Conservation (phyloP, 1,140 invertebrate genomes). For the Holcopasites calliopsidis region DNA sequence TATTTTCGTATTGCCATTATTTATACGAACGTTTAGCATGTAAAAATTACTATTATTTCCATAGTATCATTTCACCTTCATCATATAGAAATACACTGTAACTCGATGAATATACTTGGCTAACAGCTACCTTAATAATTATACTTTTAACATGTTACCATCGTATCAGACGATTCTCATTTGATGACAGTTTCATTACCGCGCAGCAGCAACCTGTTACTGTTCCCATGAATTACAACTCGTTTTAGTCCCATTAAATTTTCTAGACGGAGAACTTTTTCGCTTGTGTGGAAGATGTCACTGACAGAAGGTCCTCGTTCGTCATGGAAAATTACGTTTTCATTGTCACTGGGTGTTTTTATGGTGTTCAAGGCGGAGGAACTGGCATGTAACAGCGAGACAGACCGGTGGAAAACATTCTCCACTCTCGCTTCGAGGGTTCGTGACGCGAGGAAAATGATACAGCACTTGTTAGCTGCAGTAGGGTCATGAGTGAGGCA, state of each 20-base stretch:
- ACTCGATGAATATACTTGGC: no score
- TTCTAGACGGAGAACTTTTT: background rate
- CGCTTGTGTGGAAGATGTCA: background rate
- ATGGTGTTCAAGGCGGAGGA: background rate
- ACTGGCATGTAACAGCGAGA: background rate
- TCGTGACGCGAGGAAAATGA: background rate
- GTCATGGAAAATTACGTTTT: constrained; percentile 20
- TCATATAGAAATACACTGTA: no score
- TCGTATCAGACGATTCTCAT: constrained; percentile 31
- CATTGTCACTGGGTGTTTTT: constrained; percentile 9
- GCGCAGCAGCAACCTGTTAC: constrained; percentile 22
- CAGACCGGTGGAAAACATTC: background rate
- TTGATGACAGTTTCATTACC: constrained; percentile 32
- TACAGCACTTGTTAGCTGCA: constrained; percentile 4
- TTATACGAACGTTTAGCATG: no score
- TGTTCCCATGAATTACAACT: background rate
- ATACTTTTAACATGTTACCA: constrained; percentile 40
- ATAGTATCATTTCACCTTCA: no score
- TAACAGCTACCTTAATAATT: no score
- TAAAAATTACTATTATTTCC: no score
- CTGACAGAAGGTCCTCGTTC: background rate
- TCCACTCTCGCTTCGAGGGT: background rate
- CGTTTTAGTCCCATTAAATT: background rate
- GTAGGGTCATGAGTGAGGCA: background rate
- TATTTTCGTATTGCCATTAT: no score